Base-by-base conservation (phyloP, 2,113 vertebrate genomes). In the Crotophaga sulcirostris region DNA sequence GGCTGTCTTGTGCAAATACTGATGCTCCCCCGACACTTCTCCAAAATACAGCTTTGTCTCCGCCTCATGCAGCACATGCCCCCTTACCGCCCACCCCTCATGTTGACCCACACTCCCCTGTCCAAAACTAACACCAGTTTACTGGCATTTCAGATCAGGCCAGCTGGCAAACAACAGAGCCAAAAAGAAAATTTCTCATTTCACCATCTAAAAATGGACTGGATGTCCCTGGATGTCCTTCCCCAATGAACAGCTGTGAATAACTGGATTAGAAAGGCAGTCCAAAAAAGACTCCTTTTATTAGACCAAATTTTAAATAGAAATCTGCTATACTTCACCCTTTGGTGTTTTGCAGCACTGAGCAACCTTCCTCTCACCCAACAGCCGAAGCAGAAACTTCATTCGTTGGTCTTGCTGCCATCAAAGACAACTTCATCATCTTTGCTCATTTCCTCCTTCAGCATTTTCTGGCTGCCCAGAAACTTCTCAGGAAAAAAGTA, bases 181-280 rank as follows among this genome's bases (percentile, higher is more conserved):
- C 86, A 96, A 96, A 47, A 86, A 75, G 55, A 95, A 79, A 96
- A 95, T 24, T 90, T 45, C 73, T 67, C 56, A 94, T 96, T 96
- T 94, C 52, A 56, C 45, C 10, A 84, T 92, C 91, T 94, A 96
- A 97, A 93, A 96, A 87, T 55, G 91, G 77, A 92, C 90, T 87
- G 73, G 36, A 84, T 89, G 79, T 77, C 91, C 91, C 85, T 95
- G 87, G 33, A 87, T 96, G 87, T 87, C 91, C 89, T 91, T 91
- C 67, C 54, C 67, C 44, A 66, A 16, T n/a, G 36, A 96, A 93
- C 86, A 94, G 88, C 91, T 96, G 89, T 56, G 91, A 94, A 84
- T 88, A 93, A 90, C 34, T 23, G 69, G n/a, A 95, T 87, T 74
- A 75, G 44, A 87, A 95, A 89, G 69, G 56, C 84, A 75, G 56